Conservation (phyloP, 2,113 vertebrate genomes). For the Oxyruncus cristatus region DNA sequence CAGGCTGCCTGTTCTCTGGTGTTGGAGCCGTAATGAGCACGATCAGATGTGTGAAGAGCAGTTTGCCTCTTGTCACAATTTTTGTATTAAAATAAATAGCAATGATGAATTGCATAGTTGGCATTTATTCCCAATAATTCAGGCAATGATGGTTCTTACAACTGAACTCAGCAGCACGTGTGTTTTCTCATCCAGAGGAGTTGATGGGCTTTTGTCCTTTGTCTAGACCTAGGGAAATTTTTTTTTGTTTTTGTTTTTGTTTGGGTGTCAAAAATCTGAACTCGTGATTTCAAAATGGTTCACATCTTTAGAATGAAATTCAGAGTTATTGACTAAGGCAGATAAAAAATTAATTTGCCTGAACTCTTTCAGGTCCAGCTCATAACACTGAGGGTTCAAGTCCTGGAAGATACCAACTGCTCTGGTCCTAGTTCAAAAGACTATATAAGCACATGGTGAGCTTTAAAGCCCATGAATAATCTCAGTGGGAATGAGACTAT, state of each 20-base stretch:
- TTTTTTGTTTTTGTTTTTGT: neutral
- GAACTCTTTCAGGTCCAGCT: neutral
- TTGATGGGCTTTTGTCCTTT: neutral
- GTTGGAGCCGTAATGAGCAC: neutral
- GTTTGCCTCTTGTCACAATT: neutral
- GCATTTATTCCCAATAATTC: neutral
- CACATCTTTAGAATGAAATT: neutral
- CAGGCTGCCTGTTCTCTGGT: neutral
- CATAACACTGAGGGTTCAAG: neutral
- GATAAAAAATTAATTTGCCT: neutral
- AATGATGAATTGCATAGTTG: neutral
- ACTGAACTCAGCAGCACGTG: neutral
- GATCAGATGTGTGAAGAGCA: neutral
- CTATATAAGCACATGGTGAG: neutral
- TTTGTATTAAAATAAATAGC: neutral
- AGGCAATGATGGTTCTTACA: neutral
- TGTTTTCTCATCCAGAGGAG: neutral
- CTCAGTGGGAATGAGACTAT: conserved; percentile 45
- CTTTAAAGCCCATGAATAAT: neutral
- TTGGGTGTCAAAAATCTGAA: neutral
- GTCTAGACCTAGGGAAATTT: neutral
- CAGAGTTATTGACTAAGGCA: neutral
- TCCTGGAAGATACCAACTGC: neutral
- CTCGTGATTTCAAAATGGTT: neutral
- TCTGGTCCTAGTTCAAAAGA: neutral